Evolutionary conservation across 92 coral and sea anemone genomes (phyloP).

Genomic region (Zoanthus sociatus): DNA sequence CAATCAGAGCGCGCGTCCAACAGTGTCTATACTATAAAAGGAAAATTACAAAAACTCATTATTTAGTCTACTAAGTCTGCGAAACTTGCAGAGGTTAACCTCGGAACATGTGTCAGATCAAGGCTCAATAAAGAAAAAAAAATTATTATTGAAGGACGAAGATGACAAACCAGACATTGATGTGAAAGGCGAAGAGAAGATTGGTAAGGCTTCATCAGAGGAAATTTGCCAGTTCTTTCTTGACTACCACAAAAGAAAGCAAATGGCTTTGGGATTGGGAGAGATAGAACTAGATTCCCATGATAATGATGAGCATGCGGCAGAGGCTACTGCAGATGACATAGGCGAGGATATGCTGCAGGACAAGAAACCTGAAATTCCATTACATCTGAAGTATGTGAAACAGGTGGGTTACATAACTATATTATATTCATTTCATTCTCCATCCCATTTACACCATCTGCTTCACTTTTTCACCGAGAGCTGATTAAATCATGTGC

Average conservation of each 20-base stretch:
- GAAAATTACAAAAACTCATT: too few relatives aligned
- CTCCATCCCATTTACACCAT: too few relatives aligned
- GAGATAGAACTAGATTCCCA: conserved; percentile 53
- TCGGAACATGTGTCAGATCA: too few relatives aligned
- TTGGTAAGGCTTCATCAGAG: conserved; percentile 40
- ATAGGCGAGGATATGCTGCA: conserved; percentile 74
- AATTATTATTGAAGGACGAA: too few relatives aligned
- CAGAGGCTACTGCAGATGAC: conserved; percentile 34
- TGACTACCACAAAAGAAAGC: conserved; percentile 83
- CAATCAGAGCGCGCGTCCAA: too few relatives aligned
- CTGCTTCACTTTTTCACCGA: too few relatives aligned
- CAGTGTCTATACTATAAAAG: too few relatives aligned
- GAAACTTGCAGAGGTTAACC: too few relatives aligned
- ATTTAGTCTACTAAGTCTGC: too few relatives aligned
- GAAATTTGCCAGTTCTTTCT: conserved; percentile 65
- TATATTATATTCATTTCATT: too few relatives aligned
- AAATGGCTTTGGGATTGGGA: conserved; percentile 83
- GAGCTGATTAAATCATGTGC: too few relatives aligned
- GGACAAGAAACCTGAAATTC: conserved; percentile 76
- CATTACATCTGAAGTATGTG: conserved; percentile 81
- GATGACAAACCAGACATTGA: conserved; percentile 13
- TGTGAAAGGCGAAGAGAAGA: neutral
- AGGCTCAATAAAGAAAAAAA: too few relatives aligned
- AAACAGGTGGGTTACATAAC: conserved; percentile 65
- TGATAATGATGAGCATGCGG: conserved; percentile 35